Conservation (phyloP, 2,888 invertebrate genomes). For the Mantis religiosa region DNA sequence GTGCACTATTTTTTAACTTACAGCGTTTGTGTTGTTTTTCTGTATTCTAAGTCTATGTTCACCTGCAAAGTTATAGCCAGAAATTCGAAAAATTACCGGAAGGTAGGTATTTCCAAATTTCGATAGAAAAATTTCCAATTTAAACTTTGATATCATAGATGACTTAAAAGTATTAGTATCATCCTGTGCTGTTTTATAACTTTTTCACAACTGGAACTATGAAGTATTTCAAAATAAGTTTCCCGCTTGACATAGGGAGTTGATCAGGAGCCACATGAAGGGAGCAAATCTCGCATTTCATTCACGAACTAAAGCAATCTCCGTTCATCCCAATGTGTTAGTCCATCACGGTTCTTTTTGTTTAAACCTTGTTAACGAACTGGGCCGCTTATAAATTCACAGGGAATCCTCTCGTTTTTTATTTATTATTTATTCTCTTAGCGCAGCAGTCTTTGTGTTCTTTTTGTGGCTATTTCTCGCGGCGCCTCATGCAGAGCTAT, state of each 20-base stretch:
- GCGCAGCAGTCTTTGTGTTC: neutral
- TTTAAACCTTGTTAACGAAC: neutral
- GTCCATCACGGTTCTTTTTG: neutral
- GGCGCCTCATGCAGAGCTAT: neutral
- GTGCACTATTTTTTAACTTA: no score
- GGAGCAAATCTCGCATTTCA: neutral
- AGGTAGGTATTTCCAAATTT: no score
- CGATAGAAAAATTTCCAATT: no score
- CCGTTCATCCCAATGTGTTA: neutral
- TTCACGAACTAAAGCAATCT: neutral
- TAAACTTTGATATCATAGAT: no score
- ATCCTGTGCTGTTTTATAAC: no score
- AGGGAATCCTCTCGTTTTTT: neutral
- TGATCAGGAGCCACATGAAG: neutral
- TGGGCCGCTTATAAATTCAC: conserved; percentile 4
- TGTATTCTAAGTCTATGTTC: no score
- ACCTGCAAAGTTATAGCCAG: no score
- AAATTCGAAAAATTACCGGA: no score
- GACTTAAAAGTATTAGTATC: no score
- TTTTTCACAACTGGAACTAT: no score
- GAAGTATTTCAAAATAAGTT: neutral
- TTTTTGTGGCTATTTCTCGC: neutral
- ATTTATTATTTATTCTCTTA: neutral
- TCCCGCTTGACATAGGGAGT: neutral
- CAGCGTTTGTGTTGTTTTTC: no score